Evolutionary conservation across 2,888 invertebrate genomes (phyloP).

Genomic region (Aspidapion aeneum): DNA sequence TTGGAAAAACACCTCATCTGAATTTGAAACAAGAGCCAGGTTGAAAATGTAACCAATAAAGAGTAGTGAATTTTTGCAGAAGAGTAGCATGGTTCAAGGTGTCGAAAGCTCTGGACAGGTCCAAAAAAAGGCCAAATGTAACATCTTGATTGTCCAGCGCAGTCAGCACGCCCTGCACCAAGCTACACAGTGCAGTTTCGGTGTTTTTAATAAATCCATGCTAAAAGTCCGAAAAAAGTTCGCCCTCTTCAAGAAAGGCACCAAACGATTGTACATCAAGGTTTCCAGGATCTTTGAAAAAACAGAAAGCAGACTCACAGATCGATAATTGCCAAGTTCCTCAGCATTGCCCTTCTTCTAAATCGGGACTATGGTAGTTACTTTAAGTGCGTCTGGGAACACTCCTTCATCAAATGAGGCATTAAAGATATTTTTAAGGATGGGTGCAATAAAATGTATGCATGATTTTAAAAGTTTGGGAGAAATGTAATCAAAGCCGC

Average conservation of each 20-base stretch:
- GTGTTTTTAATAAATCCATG: neutral
- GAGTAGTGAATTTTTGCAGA: neutral
- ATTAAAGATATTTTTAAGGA: neutral
- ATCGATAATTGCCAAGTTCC: neutral
- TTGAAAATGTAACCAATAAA: neutral
- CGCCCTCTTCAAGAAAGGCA: neutral
- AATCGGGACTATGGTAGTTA: neutral
- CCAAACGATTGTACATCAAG: neutral
- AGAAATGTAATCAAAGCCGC: too few species aligned
- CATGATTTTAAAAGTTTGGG: too few species aligned
- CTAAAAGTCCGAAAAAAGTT: neutral
- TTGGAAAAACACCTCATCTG: neutral
- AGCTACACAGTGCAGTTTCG: neutral
- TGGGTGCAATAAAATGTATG: too few species aligned
- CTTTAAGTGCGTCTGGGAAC: neutral
- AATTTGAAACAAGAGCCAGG: neutral
- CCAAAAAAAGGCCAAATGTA: neutral
- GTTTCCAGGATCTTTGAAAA: neutral
- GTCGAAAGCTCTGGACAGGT: too few species aligned
- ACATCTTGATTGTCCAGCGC: neutral
- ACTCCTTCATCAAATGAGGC: neutral
- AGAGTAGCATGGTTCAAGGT: too few species aligned
- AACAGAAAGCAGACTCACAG: neutral
- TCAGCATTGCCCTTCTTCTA: neutral
- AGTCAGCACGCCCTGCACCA: neutral